phyloP scores from a whole-genome alignment of 1,140 invertebrate genomes.

The Drosophila azteca region DNA sequence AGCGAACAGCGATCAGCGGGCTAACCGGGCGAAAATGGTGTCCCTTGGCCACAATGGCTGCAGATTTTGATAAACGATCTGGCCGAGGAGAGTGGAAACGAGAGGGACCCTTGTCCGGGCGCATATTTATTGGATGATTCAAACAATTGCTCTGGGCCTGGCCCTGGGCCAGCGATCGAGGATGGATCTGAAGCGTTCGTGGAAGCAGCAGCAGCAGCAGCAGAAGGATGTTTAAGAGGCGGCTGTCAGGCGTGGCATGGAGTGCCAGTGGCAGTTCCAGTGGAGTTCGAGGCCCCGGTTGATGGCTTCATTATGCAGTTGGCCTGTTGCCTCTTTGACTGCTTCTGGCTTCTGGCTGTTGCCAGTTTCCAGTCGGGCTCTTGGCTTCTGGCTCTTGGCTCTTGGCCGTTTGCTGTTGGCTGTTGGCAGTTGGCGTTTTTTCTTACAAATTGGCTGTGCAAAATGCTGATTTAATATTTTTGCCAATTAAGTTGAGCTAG shows the following conservation, averaged over 20 bases:
- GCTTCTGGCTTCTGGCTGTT: constrained; percentile 22
- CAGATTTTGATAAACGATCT: constrained; percentile 65
- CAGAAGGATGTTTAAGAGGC: constrained; percentile 9
- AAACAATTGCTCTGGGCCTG: constrained; percentile 46
- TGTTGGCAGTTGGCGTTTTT: constrained; percentile 59
- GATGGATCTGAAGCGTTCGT: constrained; percentile 1
- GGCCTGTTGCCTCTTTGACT: constrained; percentile 18
- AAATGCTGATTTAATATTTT: constrained; percentile 78
- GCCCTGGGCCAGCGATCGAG: constrained; percentile 6
- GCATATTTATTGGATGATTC: constrained; percentile 70
- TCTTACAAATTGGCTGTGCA: constrained; percentile 74
- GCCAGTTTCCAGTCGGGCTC: constrained; percentile 11
- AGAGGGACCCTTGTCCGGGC: constrained; percentile 5
- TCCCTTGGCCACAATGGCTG: constrained; percentile 55
- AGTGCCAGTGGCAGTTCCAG: constrained; percentile 3
- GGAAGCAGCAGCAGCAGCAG: neutral
- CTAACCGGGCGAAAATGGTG: constrained; percentile 60
- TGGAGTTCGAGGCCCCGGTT: constrained; percentile 36
- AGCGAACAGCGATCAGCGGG: constrained; percentile 23
- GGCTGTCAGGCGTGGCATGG: constrained; percentile 7
- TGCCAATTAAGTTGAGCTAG: constrained; percentile 71
- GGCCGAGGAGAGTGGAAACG: neutral
- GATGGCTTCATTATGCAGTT: constrained; percentile 78
- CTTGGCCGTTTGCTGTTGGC: constrained; percentile 1
- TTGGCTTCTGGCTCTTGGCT: neutral